Base-by-base conservation (phyloP, 2,888 invertebrate genomes). In the Calliphora vomitoria region DNA sequence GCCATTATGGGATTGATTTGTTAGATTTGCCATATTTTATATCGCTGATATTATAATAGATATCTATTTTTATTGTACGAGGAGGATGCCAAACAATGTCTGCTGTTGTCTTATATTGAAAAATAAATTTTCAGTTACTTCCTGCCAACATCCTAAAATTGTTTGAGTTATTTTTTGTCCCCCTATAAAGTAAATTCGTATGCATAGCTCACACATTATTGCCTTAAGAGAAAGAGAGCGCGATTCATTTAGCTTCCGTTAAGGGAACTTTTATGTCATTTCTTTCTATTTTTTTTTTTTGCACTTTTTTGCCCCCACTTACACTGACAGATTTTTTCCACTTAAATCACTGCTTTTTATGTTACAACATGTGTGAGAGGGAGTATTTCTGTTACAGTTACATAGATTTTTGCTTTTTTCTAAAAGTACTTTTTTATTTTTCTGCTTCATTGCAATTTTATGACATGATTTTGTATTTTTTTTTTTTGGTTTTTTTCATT, bases 361-460 rank as follows among this genome's bases (percentile, higher is more conserved):
- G 8, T 13, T 8, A 81, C 31, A 53, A 25, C 18, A 10, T 72
- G n/a, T 72, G 18, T 64, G 20, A 10, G 11, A 8, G 38, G 18
- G 62, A 41, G 13, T 64, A 53, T 71, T 64, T 72, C 6, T 25
- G 3, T 53, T 81, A 53, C 41, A 53, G 25, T 64, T 80, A 62
- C n/a, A 53, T 44, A 20, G 15, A 13, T 20, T 20, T 50, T 50
- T 44, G 6, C 3, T 44, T 68, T 18, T 44, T 55, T 79, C 41
- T 31, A 8, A 44, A 6, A 35, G 13, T 2, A 38, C 5, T 47
- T 60, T 62, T 41, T 64, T 44, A 20, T 72, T 62, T 82, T 58
- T 55, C 60, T 60, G 82, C 82, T 71, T 76, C 76, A 82, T 69
- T 82, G 82, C 76, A 82, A 38, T 75, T 82, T 82, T 75, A 82